Percentiles rank a stretch among this genome's conserved stretches.
phyloP scores from a whole-genome alignment of 2,888 invertebrate species.

The Tetragonisca angustula region DNA sequence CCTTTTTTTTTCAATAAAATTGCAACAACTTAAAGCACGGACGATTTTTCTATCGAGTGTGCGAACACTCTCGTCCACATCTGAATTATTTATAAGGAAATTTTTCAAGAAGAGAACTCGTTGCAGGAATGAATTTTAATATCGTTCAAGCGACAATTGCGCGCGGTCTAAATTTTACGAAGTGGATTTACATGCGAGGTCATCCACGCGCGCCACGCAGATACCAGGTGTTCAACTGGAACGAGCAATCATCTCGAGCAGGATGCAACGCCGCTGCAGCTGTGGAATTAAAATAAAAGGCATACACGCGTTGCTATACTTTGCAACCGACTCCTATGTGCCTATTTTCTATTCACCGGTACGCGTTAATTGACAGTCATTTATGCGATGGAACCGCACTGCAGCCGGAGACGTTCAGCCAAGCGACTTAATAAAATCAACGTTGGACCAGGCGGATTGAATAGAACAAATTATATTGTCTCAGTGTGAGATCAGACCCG shows the following conservation, averaged over 20 bases:
- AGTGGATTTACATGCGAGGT: neutral
- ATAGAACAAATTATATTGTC: conserved; percentile 20
- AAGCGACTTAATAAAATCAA: neutral
- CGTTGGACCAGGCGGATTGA: neutral
- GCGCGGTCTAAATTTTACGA: neutral
- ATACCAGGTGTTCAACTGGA: conserved; percentile 9
- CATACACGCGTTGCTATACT: neutral
- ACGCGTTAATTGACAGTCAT: neutral
- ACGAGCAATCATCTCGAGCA: conserved; percentile 3
- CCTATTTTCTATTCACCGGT: neutral
- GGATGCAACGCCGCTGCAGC: neutral
- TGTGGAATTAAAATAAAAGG: conserved; percentile 3
- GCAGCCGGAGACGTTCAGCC: too few species aligned
- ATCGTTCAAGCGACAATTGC: neutral
- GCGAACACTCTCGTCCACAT: too few species aligned
- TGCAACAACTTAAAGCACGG: too few species aligned
- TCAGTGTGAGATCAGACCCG: neutral
- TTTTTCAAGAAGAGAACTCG: too few species aligned
- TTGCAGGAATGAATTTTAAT: neutral
- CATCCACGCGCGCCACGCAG: conserved; percentile 1
- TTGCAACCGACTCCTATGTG: neutral
- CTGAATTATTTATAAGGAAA: too few species aligned
- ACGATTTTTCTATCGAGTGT: too few species aligned
- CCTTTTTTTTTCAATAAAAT: too few species aligned
- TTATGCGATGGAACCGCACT: neutral